Conservation (phyloP, 1,140 invertebrate genomes). For the Halictus rubicundus region DNA sequence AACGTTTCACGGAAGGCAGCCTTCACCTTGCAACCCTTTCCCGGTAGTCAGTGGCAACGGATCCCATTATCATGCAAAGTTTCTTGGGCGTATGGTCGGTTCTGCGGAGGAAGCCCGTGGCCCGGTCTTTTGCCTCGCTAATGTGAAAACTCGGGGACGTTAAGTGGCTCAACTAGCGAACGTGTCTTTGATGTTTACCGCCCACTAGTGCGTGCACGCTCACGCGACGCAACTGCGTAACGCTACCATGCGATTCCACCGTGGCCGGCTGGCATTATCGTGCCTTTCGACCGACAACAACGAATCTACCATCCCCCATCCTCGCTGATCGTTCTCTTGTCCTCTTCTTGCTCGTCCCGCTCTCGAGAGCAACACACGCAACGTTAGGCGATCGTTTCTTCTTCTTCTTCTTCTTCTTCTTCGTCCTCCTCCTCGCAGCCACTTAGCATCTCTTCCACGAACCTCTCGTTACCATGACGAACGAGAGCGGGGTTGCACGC, state of each 20-base stretch:
- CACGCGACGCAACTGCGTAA: constrained; percentile 65
- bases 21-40: constrained; percentile 21
- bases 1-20: constrained; percentile 6
- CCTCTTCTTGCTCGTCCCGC: not conserved
- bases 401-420: constrained; percentile 21
- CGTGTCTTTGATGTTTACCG: constrained; percentile 74
- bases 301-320: constrained; percentile 48
- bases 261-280: constrained; percentile 31
- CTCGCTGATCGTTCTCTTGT: not conserved
- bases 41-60: not conserved
- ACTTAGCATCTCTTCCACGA: constrained; percentile 76
- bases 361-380: constrained; percentile 55
- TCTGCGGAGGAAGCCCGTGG: not conserved
- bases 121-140: constrained; percentile 74
- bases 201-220: constrained; percentile 58
- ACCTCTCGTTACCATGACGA: constrained; percentile 75
- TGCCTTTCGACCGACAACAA: constrained; percentile 42
- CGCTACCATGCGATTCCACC: constrained; percentile 59
- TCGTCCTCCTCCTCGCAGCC: constrained; percentile 41
- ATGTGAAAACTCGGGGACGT: constrained; percentile 76
- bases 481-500: constrained; percentile 68
- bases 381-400: constrained; percentile 27
- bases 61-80: constrained; percentile 34
- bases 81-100: constrained; percentile 16
- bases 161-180: constrained; percentile 77